Evolutionary conservation across 2,888 invertebrate genomes (phyloP), one percentile per base, ranked within the genome.

Genomic region (Dexiosoma caninum): DNA sequence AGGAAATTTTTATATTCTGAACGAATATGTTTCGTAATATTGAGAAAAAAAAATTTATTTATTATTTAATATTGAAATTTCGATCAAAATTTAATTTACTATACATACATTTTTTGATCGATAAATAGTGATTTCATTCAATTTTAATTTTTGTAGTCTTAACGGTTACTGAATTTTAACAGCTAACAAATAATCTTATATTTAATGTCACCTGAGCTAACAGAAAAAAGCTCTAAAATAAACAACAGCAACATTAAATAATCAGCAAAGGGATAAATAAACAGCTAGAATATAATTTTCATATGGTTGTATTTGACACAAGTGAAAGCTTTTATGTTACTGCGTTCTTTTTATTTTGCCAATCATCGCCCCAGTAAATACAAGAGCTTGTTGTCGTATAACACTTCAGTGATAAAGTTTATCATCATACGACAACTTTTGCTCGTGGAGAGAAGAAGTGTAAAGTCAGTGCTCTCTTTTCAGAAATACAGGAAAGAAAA

Each of bases 211-310:
- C 46, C 72, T 67, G n/a, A 71, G 51, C 40, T 46, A 71, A 76
- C 44, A 57, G 21, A 66, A 59, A 46, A 77, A 77, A 81, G 81
- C 81, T 81, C 40, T 37, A 12, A 42, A 37, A n/a, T 6, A 5
- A 27, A 6, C 6, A 60, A 42, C 19, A 59, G 14, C 46, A 51
- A 21, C 37, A 53, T 46, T 19, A 59, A 2, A 51, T 12, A 60
- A 74, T 1, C 62, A 49, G 14, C 14, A 71, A 53, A 49, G 10
- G n/a, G 60, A 44, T 32, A 62, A 69, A 42, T 81, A 81, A 81
- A 55, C 81, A 81, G 81, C 64, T 81, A 46, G 71, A 76, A 64
- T 71, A 44, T 42, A 27, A 44, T 64, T 44, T 70, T 27, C 37
- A n/a, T 42, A 69, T 35, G 37, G 37, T 37, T 37, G 40, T 53